Conservation (phyloP, 2,888 invertebrate genomes). For the Labia minor region DNA sequence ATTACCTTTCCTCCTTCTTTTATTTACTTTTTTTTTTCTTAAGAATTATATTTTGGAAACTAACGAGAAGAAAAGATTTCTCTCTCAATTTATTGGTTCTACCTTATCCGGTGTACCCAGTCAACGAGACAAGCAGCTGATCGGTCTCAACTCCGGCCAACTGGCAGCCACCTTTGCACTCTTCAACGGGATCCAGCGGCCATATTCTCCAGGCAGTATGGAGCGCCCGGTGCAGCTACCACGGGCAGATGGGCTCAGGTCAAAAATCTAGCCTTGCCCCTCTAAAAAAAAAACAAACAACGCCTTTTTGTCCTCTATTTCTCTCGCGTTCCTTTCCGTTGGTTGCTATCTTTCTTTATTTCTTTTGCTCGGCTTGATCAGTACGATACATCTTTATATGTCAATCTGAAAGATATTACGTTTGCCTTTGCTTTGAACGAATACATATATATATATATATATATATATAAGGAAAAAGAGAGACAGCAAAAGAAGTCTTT, state of each 20-base stretch:
- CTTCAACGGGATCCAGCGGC: too few species aligned
- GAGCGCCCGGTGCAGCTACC: not conserved
- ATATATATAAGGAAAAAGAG: not conserved
- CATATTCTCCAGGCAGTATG: not conserved
- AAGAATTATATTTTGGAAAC: too few species aligned
- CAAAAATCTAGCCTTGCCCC: not conserved
- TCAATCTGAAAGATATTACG: conserved; percentile 8
- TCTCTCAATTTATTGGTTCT: not conserved
- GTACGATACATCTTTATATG: not conserved
- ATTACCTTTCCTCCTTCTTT: too few species aligned
- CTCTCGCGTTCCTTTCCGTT: not conserved
- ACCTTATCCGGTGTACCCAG: not conserved
- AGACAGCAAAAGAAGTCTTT: not conserved
- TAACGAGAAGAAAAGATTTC: not conserved
- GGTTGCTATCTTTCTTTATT: not conserved
- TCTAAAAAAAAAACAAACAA: not conserved
- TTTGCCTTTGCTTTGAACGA: not conserved
- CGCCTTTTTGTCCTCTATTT: not conserved
- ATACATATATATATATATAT: not conserved
- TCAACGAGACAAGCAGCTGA: not conserved
- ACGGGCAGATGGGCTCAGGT: conserved; percentile 5
- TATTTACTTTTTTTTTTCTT: too few species aligned
- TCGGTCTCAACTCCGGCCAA: not conserved
- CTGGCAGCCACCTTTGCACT: too few species aligned
- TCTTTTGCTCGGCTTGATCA: not conserved